A percentile compares a stretch with the other conserved stretches of the same genome.
Evolutionary conservation across 2,113 vertebrate species (phyloP).

Genomic region (Tupaia chinensis): DNA sequence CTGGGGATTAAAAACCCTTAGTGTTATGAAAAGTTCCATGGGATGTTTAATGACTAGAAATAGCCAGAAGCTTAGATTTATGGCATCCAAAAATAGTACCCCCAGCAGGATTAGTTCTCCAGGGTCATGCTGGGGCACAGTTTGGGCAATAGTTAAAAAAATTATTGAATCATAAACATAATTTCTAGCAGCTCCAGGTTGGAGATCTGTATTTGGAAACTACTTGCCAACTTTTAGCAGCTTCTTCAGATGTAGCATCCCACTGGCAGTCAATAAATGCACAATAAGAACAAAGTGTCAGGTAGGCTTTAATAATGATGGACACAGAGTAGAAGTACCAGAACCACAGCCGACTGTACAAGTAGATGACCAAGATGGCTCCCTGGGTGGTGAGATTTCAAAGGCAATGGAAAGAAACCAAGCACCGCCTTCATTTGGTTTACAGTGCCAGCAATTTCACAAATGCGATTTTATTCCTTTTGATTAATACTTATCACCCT

Average conservation of each 20-base stretch:
- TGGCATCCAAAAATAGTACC: slow-evolving; percentile 77
- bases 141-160: slow-evolving; percentile 76
- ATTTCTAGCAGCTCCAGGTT: slow-evolving; percentile 73
- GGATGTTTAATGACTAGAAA: slow-evolving; percentile 83
- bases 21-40: slow-evolving; percentile 82
- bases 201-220: slow-evolving; percentile 65
- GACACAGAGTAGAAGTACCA: neutral
- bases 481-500: neutral
- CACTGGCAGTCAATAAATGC: slow-evolving; percentile 50
- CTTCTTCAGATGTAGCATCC: slow-evolving; percentile 50
- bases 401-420: neutral
- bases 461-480: neutral
- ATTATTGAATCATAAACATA: slow-evolving; percentile 81
- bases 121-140: slow-evolving; percentile 79
- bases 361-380: neutral
- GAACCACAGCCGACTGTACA: neutral
- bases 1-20: slow-evolving; percentile 80
- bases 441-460: neutral
- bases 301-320: slow-evolving; percentile 9
- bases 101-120: slow-evolving; percentile 68
- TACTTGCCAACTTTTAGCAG: slow-evolving; percentile 67
- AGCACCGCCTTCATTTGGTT: neutral
- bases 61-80: slow-evolving; percentile 81
- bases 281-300: slow-evolving; percentile 19
- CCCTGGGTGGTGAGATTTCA: neutral